Evolutionary conservation across 2,113 vertebrate species (phyloP).

Genomic region (Rousettus leschenaultii): DNA sequence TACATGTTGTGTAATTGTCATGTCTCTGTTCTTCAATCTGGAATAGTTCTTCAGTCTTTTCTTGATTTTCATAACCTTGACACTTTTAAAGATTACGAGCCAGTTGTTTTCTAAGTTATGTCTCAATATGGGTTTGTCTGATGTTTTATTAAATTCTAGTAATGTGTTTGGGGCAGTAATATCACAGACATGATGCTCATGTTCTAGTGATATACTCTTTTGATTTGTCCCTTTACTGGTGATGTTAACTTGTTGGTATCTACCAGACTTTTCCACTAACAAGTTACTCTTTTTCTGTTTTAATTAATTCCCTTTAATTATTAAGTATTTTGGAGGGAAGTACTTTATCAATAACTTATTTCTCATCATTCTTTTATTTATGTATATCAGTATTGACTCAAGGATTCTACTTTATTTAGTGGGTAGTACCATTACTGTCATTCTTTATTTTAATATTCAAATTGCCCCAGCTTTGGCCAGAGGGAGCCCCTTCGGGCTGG

Average conservation of each 20-base stretch:
- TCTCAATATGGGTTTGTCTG: not conserved
- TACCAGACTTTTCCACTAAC: not conserved
- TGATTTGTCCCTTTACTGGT: not conserved
- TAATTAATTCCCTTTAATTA: not conserved
- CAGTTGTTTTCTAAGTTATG: not conserved
- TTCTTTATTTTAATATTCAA: not conserved
- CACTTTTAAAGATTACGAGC: not conserved
- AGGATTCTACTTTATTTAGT: not conserved
- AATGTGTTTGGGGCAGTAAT: not conserved
- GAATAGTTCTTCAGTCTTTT: not conserved
- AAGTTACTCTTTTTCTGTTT: not conserved
- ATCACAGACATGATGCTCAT: not conserved
- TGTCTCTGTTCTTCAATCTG: not conserved
- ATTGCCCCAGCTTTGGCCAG: not conserved
- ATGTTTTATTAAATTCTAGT: not conserved
- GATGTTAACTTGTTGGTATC: not conserved
- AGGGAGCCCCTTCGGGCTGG: not conserved
- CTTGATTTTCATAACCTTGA: not conserved
- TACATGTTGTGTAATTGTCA: not conserved
- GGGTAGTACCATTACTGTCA: not conserved
- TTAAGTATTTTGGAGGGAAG: not conserved
- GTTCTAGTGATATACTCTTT: not conserved
- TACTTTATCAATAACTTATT: not conserved
- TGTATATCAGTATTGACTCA: not conserved
- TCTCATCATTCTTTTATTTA: not conserved